Base-by-base conservation (phyloP, 2,888 invertebrate genomes). In the Schrankia costaestrigalis region DNA sequence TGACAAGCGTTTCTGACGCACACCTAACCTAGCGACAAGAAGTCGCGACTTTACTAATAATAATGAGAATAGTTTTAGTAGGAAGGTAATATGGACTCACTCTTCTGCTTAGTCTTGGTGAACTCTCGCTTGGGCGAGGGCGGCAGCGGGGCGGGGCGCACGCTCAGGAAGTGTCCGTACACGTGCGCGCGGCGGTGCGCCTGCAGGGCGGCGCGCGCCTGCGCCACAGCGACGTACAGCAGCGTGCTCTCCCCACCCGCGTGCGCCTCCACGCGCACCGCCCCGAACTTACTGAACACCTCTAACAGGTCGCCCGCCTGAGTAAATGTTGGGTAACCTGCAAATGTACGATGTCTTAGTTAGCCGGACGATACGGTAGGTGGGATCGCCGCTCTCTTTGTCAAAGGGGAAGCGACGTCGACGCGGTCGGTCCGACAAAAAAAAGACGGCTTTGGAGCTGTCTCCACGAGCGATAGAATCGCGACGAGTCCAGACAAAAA, bases 301-400 rank as follows among this genome's bases (percentile, higher is more conserved):
- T 66, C 62, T 5, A 52, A 18, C 1, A 85, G 35, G 32, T 85
- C 85, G 12, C 67, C 63, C 0, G 66, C 38, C 26, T 72, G 72
- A 0, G 76, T 67, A 62, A 69, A 84, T 1, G 40, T 30, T 0
- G 84, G 82, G 48, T 65, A 83, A 0, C 80, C 85, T 84, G 58
- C n/a, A 21, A 14, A 13, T n/a, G n/a, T n/a, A n/a, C n/a, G n/a
- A n/a, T n/a, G n/a, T n/a, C n/a, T n/a, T n/a, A n/a, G n/a, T n/a
- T n/a, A n/a, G n/a, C n/a, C n/a, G n/a, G n/a, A n/a, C n/a, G n/a
- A n/a, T n/a, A n/a, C n/a, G n/a, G n/a, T n/a, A 5, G 27, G 11
- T 15, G 21, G 11, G 7, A 22, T 12, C 0, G 33, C 11, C 15
- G 26, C n/a, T 9, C n/a, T 7, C 17, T 7, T 17, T 17, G 7